Base-by-base conservation (phyloP, 2,888 invertebrate species). In the Netelia virgata region DNA sequence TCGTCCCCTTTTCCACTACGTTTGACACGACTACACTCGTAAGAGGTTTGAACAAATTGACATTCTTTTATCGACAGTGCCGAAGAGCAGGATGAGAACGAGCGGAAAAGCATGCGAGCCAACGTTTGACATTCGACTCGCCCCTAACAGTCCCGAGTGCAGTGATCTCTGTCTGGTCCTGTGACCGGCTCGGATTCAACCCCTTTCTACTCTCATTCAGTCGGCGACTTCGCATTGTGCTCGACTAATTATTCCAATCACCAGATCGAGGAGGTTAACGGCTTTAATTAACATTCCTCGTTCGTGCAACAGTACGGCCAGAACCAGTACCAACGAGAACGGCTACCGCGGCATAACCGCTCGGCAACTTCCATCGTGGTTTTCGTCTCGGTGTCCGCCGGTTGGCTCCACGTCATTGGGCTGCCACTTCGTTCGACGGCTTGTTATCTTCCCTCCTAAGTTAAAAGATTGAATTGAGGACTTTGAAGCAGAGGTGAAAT, bases 221-320 rank as follows among this genome's bases (percentile, higher is more conserved):
- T 89, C 89, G 89, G 88, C 88, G 86, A 87, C 87, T 90, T 59
- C 74, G 90, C 92, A 92, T 93, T 92, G 92, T 92, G 89, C 91
- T 90, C 91, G 92, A 93, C 92, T 93, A 93, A 93, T 93, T 93
- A 93, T 93, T 92, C 91, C 91, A 91, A 91, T 91, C 92, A 91
- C 91, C 91, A 91, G 91, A 92, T 93, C 92, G 91, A 92, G 10
- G 91, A 90, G 91, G 92, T 91, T 91, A 93, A 93, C 92, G 91
- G 92, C 91, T 93, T 93, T 93, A 93, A 93, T 93, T 93, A 93
- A 93, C 93, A 93, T 93, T 93, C 93, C 92, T 90, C 89, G 88
- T 89, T 91, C 91, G 89, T 90, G 89, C 90, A 90, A 88, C 70
- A 83, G 80, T 89, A 88, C 87, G 90, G 87, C 82, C 79, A 70